Percentiles rank a stretch among this genome's conserved stretches.
Conservation (phyloP, 2,888 invertebrate genomes). For the Campaea margaritaria region DNA sequence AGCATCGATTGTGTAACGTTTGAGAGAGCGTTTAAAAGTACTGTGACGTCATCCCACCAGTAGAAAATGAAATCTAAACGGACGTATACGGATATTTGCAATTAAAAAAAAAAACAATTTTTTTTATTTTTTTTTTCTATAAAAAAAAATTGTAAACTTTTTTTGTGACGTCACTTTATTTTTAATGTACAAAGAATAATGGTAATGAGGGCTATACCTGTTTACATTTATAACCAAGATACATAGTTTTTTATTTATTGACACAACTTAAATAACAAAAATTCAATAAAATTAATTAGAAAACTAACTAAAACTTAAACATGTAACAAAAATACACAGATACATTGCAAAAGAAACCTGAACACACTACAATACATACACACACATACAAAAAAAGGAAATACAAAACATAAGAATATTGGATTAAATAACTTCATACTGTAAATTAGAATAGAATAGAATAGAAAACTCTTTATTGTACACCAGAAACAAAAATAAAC, state of each 20-base stretch:
- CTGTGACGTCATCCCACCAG: slow-evolving; percentile 18
- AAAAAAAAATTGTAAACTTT: not conserved
- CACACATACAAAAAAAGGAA: too few relatives aligned
- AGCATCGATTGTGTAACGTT: slow-evolving; percentile 20
- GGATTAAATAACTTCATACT: too few relatives aligned
- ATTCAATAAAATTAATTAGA: too few relatives aligned
- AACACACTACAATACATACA: not conserved
- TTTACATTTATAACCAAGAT: not conserved
- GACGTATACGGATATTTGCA: slow-evolving; percentile 26
- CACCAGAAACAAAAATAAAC: too few relatives aligned
- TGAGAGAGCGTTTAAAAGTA: slow-evolving; percentile 3
- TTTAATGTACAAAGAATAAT: slow-evolving; percentile 27
- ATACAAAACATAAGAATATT: too few relatives aligned
- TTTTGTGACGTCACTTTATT: slow-evolving; percentile 17
- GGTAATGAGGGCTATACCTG: slow-evolving; percentile 14
- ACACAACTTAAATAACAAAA: too few relatives aligned
- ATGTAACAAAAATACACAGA: not conserved
- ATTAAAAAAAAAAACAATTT: slow-evolving; percentile 4
- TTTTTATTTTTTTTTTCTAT: slow-evolving; percentile 17
- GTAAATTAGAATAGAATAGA: too few relatives aligned
- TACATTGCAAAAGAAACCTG: not conserved
- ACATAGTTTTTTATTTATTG: too few relatives aligned
- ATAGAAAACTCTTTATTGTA: too few relatives aligned
- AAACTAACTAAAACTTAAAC: too few relatives aligned
- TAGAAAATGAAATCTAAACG: slow-evolving; percentile 1